Base-by-base conservation (phyloP, 92 coral and sea anemone genomes). In the Siderastrea radians region DNA sequence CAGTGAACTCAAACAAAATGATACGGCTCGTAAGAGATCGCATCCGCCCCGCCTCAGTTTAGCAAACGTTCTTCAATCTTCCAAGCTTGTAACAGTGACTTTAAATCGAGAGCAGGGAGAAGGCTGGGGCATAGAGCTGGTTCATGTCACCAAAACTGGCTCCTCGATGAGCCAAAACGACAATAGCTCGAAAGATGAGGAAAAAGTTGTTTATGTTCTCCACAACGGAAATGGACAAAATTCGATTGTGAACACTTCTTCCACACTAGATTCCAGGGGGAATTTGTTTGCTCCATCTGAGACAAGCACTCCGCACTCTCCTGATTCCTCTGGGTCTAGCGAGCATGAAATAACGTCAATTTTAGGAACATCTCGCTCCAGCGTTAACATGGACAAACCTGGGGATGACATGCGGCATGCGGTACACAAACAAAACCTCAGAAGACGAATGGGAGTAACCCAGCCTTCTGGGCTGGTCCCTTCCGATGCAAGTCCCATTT, bases 41-140 rank as follows among this genome's bases (percentile, higher is more conserved):
- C 73, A 50, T 17, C n/a, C 74, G 10, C 46, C 43, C 69, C 86
- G 77, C 60, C 75, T 77, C 57, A 65, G 81, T 51, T 86, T 89
- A 81, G 86, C 80, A 19, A 67, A 66, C 69, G 83, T 90, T 81
- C 80, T 93, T 63, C 77, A 93, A 52, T 79, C 84, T 48, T 91
- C 49, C 67, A 82, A 79, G 53, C 95, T 95, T 15, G 69, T 91
- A 0, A 57, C 88, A 6, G 93, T 87, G 59, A 85, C 89, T 54
- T 66, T 95, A 1, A 78, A 52, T 43, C 76, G 95, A 45, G 85
- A 75, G 16, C 90, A 92, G 16, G 98, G 93, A n/a, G 85, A 91
- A 46, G 93, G 80, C 73, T 76, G 94, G 68, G 98, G 98, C 26
- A 81, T 95, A 61, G 94, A 95, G 86, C 90, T 95, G 59, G 98